Percentiles rank a stretch among this genome's conserved stretches.
Conservation (phyloP, 2,797 vertebrate genomes). For the Poeciliopsis gracilis region DNA sequence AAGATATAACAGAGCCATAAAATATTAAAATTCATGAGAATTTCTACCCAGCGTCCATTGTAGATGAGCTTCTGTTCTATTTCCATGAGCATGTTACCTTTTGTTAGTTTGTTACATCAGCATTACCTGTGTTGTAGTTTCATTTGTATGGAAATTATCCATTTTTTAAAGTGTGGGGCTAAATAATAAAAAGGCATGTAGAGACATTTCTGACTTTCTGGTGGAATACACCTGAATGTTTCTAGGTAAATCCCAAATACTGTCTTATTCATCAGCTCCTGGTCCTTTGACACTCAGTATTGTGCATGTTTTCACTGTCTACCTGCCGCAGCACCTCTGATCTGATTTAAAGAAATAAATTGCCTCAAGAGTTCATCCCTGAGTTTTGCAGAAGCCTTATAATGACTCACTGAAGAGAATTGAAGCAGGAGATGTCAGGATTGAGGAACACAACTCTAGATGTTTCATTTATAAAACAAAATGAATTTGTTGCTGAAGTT, state of each 20-base stretch:
- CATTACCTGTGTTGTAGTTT: not conserved
- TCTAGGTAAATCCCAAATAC: not conserved
- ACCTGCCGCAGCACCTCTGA: not conserved
- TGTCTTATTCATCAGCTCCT: not conserved
- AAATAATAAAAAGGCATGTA: not conserved
- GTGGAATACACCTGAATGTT: not conserved
- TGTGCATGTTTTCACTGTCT: not conserved
- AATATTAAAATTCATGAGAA: slow-evolving; percentile 59
- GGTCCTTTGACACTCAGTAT: not conserved
- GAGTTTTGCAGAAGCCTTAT: not conserved
- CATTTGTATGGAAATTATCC: not conserved
- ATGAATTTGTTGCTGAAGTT: not conserved
- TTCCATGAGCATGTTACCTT: not conserved
- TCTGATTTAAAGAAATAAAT: not conserved
- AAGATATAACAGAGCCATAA: slow-evolving; percentile 55
- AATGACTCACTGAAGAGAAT: not conserved
- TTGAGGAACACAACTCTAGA: not conserved
- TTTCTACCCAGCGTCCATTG: slow-evolving; percentile 12
- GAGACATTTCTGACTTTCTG: not conserved
- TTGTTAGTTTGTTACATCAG: not conserved
- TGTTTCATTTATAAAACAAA: not conserved
- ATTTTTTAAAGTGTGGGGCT: not conserved
- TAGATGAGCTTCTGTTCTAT: slow-evolving; percentile 1
- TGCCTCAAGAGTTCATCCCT: not conserved
- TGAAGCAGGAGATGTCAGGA: not conserved